These are phyloP conservation scores for Cydia pomonella DNA, from an alignment of 1,140 invertebrate species.

Conservation along the genomic window DNA sequence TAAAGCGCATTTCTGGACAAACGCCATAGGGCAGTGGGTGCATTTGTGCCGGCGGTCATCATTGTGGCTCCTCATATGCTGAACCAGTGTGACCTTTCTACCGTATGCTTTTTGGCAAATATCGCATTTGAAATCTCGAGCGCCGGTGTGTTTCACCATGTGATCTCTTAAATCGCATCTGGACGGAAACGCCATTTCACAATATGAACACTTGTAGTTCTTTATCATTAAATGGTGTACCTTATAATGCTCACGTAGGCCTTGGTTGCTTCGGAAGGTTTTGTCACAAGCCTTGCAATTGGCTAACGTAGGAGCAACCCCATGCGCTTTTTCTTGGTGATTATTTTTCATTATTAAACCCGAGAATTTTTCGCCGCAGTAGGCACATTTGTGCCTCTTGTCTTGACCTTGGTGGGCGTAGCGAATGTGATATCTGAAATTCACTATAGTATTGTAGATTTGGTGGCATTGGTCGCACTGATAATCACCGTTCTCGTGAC, in stretches of 20 bases:
- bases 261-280: not conserved
- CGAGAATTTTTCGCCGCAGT: constrained; percentile 36
- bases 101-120: constrained; percentile 83
- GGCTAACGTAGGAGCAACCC: not conserved
- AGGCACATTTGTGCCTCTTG: constrained; percentile 24
- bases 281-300: constrained; percentile 35
- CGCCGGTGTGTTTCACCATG: constrained; percentile 81
- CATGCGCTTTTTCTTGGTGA: constrained; percentile 35
- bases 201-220: constrained; percentile 20
- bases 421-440: constrained; percentile 1
- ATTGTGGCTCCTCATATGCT: constrained; percentile 80
- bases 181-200: not conserved
- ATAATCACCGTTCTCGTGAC: constrained; percentile 75
- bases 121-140: constrained; percentile 84
- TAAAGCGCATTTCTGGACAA: constrained; percentile 51
- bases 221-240: constrained; percentile 36
- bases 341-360: not conserved
- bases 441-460: constrained; percentile 18
- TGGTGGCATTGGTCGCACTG: constrained; percentile 35
- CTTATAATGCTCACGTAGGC: constrained; percentile 20
- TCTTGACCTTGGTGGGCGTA: not conserved
- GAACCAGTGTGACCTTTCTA: constrained; percentile 71
- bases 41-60: constrained; percentile 45
- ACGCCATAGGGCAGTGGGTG: constrained; percentile 51
- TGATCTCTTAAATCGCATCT: constrained; percentile 47